Base-by-base conservation (phyloP, 2,797 vertebrate species). In the Liparis tanakae region DNA sequence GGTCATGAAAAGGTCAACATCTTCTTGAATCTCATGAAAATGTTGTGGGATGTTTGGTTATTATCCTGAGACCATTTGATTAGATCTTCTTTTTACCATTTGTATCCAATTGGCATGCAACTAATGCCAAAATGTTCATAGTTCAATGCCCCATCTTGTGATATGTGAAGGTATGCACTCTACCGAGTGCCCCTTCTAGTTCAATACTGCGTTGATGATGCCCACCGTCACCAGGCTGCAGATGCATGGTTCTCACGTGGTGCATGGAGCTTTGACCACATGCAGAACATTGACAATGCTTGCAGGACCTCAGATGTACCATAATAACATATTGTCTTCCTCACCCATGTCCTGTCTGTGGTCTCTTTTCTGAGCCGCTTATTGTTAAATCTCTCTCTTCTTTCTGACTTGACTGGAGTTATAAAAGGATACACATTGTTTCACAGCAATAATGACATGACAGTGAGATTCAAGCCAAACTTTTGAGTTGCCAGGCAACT, bases 401-500 rank as follows among this genome's bases (percentile, higher is more conserved):
- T 44, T 3, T 79, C 77, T 46, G 53, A 76, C 79, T 76, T 63
- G 53, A 44, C 70, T 61, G 70, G 44, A 60, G 78, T 88, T 88
- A 82, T 79, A 77, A 85, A 82, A 78, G 62, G 77, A 85, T 70
- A 74, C 78, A 82, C 78, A 84, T 83, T 84, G 79, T 87, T 91
- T 85, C 82, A 73, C 74, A 76, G 84, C 70, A 79, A 79, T 88
- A 90, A 87, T 79, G 81, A 87, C 76, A 81, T 79, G 74, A 59
- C 70, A 63, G 55, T 48, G 50, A 79, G 81, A 84, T 67, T 78
- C 22, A 55, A 78, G 86, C 74, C 84, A 89, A 90, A 89, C 80
- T 77, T 87, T 84, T 57, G 20, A 39, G 88, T 91, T 91, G 85
- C 87, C 85, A 78, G 78, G 88, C 85, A 85, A 90, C 90, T 80